Evolutionary conservation across 1,140 invertebrate species (phyloP), one percentile per base, ranked within the genome.

Genomic region (Drosophila grimshawi): DNA sequence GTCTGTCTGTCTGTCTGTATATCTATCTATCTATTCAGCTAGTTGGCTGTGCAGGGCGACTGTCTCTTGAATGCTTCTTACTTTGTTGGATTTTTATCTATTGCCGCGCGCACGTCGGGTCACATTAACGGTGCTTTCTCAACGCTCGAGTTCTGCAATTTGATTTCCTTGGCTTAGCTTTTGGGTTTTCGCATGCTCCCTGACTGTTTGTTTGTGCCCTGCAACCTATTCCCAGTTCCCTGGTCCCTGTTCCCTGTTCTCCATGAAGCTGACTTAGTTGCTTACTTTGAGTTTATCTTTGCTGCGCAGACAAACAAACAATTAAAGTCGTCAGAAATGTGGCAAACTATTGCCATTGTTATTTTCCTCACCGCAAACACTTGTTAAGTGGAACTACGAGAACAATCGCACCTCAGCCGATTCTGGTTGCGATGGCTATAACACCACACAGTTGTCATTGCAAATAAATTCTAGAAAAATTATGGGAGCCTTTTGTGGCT

Each of bases 121-220:
- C 83, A 86, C 80, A 83, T 86, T 86, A 86, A 86, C 83, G 83
- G 83, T 82, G 69, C 83, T 88, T 86, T 86, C 80, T 83, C 73
- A 78, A 86, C 78, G 81, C 81, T 85, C 81, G 81, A 86, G 83
- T 83, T 86, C 59, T 89, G 76, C 80, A 74, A 88, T 88, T 88
- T 88, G 83, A 86, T 88, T 88, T 83, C 65, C 68, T 60, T 82
- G 62, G 49, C 78, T 73, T 68, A 61, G 35, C 65, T 67, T 59
- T 63, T 11, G n/a, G 3, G 4, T 60, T 75, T 62, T 64, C 62
- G 46, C 69, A 56, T 59, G 52, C 70, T 46, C 48, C 67, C 57
- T 61, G 43, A 7, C 68, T 30, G 33, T 39, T 43, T 68, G 8
- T 35, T 35, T 37, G 19, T 19, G 8, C 7, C 10, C 10, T 0